Conservation (phyloP, 2,797 vertebrate species). For the Melanotaenia boesemani region DNA sequence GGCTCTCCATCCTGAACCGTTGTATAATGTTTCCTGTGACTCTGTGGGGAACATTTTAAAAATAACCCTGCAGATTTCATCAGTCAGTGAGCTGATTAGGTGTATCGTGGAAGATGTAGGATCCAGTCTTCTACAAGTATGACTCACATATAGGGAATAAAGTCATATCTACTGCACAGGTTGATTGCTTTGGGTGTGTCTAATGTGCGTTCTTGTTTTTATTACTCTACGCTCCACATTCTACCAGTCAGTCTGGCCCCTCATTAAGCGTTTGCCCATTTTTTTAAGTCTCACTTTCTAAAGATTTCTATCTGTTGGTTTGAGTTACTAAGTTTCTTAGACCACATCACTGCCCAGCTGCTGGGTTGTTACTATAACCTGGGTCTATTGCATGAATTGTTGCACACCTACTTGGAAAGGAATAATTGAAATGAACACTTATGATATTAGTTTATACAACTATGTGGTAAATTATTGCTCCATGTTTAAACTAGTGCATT, state of each 20-base stretch:
- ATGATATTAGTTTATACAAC: too few species aligned
- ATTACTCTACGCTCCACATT: not conserved
- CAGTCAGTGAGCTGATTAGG: not conserved
- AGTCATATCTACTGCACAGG: conserved; percentile 1
- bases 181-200: not conserved
- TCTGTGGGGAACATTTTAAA: conserved; percentile 10
- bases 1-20: not conserved
- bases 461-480: too few species aligned
- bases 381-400: too few species aligned
- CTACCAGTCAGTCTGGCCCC: not conserved
- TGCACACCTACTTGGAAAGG: too few species aligned
- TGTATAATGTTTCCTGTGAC: not conserved
- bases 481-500: too few species aligned
- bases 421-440: too few species aligned
- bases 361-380: too few species aligned
- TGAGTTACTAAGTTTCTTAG: not conserved
- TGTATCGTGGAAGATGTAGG: not conserved
- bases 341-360: not conserved
- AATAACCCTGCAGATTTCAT: conserved; percentile 21
- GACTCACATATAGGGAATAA: not conserved
- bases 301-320: not conserved
- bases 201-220: not conserved
- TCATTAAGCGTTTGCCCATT: not conserved
- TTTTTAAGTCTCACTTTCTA: not conserved
- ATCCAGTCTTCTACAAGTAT: not conserved